A percentile compares a stretch with the other conserved stretches of the same genome.
phyloP scores from a whole-genome alignment of 2,113 vertebrate species.

The Entosphenus tridentatus region DNA sequence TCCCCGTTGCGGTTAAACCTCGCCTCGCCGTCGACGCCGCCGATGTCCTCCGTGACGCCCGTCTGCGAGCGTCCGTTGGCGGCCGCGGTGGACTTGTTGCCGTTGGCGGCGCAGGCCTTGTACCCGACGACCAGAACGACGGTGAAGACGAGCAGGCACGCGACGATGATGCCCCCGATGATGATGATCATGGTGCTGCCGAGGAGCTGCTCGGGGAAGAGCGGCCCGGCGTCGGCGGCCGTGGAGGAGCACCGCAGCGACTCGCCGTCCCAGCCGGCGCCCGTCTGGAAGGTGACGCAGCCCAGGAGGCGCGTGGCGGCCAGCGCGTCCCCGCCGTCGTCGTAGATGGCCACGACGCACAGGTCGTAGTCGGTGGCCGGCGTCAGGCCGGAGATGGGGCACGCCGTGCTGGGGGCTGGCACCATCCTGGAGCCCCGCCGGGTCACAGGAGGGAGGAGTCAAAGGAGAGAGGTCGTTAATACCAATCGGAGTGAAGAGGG shows the following conservation, averaged over 20 bases:
- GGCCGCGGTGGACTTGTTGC: slow-evolving; percentile 30
- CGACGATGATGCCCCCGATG: slow-evolving; percentile 78
- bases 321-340: slow-evolving; percentile 46
- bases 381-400: slow-evolving; percentile 61
- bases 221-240: background rate
- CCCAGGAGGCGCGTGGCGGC: slow-evolving; percentile 56
- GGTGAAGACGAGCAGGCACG: slow-evolving; percentile 75
- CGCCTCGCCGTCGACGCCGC: too few species aligned
- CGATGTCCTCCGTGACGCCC: too few species aligned
- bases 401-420: slow-evolving; percentile 53
- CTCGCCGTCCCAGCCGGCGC: background rate
- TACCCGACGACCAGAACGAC: slow-evolving; percentile 84
- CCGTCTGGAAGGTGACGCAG: slow-evolving; percentile 55
- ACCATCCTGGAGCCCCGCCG: slow-evolving; percentile 38
- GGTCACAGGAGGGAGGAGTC: background rate
- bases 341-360: slow-evolving; percentile 64
- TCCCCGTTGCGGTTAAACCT: too few species aligned
- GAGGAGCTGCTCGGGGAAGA: slow-evolving; percentile 51
- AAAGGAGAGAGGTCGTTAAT: background rate
- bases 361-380: slow-evolving; percentile 62
- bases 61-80: too few species aligned
- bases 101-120: slow-evolving; percentile 40
- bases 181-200: slow-evolving; percentile 89
- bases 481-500: too few species aligned
- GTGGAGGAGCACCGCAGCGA: slow-evolving; percentile 2